Evolutionary conservation across 1,140 invertebrate genomes (phyloP), one percentile per base, ranked within the genome.

Genomic region (Ptiloglossa arizonensis): DNA sequence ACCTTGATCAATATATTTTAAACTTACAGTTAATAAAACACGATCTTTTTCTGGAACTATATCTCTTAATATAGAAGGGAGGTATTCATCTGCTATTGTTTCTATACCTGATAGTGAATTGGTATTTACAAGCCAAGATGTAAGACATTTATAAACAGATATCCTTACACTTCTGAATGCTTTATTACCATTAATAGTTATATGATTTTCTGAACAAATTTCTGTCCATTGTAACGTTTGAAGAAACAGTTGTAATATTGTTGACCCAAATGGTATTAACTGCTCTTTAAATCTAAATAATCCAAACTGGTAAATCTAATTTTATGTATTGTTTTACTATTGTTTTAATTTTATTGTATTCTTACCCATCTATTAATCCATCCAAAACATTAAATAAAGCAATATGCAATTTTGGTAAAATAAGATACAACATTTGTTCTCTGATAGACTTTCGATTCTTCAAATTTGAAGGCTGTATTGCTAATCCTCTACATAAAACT

Each of bases 341-440:
- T 50, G 15, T 9, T 27, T 3, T 8, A 8, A 52, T 69, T 9
- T 32, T 24, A 71, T 68, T 15, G 60, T 60, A 48, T 52, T 71
- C 69, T 32, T 84, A 91, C 90, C 89, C 85, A 57, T 79, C 67
- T 69, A 92, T 88, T 11, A 92, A 80, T 6, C 84, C 68, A 52
- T 89, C 62, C 1, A 91, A 79, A 57, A 91, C 83, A n/a, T 67
- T 48, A 5, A 89, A 78, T 38, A 91, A 86, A 35, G 81, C 81
- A 9, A 86, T 74, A 54, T 91, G 85, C 15, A 90, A 66, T 62
- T 85, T 87, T 8, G 88, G 87, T 15, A 92, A 79, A 27, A 91
- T 86, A 22, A 86, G 60, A 57, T 86, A 79, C 35, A 91, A 57
- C 64, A 89, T 83, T 44, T 88, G 72, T 29, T 71, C 72, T 63